Evolutionary conservation across 2,888 invertebrate genomes (phyloP), one percentile per base, ranked within the genome.

Genomic region (Eupithecia abbreviata): DNA sequence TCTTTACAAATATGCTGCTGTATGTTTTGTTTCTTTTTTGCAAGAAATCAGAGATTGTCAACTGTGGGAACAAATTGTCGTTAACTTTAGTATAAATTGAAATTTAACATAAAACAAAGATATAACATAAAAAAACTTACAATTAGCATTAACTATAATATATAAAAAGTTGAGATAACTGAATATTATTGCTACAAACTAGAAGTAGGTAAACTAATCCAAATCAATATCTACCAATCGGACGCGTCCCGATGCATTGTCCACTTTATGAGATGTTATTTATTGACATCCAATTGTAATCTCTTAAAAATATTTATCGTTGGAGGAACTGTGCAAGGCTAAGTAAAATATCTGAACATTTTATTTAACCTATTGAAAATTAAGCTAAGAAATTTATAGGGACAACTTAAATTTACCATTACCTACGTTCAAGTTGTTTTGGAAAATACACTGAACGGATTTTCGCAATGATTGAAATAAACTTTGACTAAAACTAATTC

Each of bases 21-120:
- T 90, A 90, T 90, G 89, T 91, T 92, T 92, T 90, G 90, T 88
- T 87, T 88, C 89, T 91, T 91, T 90, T 91, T 87, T 77, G 55
- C 86, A 84, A 85, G 81, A 84, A 84, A 79, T 77, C 90, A 90
- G 90, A 83, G 84, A 81, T 89, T 71, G 80, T 41, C 83, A 90
- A 92, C 89, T 73, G 83, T 90, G 66, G 42, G 66, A 42, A 66
- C 65, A 42, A 41, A 30, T 66, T 66, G 5, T 13, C 3, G 1
- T 30, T 42, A 66, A 66, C 65, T 66, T 42, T 13, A 7, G 42
- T 41, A 12, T 65, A 41, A 12, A 18, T 7, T 51, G 5, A 55
- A n/a, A 55, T n/a, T 55, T n/a, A 6, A 0, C 2, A n/a, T n/a
- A 5, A 15, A 15, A 15, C 13, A 51, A 55, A 55, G 2, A 0